phyloP scores from a whole-genome alignment of 2,797 vertebrate genomes.

The Characodon lateralis region DNA sequence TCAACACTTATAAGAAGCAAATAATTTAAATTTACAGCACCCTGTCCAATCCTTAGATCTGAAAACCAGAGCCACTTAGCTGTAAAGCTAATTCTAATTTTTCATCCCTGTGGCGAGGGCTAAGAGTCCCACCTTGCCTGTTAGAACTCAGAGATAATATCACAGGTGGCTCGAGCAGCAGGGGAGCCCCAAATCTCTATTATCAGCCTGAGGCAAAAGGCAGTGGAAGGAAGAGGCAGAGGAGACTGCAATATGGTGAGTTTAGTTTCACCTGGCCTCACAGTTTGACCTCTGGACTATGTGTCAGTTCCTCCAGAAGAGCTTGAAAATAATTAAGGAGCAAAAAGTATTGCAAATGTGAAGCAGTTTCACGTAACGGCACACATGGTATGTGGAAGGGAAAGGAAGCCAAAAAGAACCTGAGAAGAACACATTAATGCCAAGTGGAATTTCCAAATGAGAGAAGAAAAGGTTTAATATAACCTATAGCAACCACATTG shows the following conservation, averaged over 20 bases:
- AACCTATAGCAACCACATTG: background rate
- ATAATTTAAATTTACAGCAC: constrained; percentile 41
- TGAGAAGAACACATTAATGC: no score
- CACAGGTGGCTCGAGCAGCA: constrained; percentile 82
- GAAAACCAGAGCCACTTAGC: constrained; percentile 59
- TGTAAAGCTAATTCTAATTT: constrained; percentile 69
- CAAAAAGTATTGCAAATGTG: constrained; percentile 60
- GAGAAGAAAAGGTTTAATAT: background rate
- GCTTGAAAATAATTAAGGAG: constrained; percentile 85
- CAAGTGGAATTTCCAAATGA: background rate
- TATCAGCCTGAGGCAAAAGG: constrained; percentile 73
- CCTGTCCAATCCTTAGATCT: constrained; percentile 46
- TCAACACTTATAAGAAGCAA: background rate
- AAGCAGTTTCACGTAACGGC: constrained; percentile 43
- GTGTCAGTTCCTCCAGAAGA: constrained; percentile 80
- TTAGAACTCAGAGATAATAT: constrained; percentile 75
- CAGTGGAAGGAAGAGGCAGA: constrained; percentile 71
- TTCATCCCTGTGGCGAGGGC: constrained; percentile 58
- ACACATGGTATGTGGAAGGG: constrained; percentile 33
- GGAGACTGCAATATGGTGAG: constrained; percentile 82
- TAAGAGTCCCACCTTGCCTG: constrained; percentile 68
- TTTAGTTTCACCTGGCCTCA: constrained; percentile 86
- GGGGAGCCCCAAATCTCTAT: constrained; percentile 80
- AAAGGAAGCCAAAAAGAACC: no score
- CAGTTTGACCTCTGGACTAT: constrained; percentile 84